Conservation (phyloP, 2,113 vertebrate genomes). For the Actinemys pallida region DNA sequence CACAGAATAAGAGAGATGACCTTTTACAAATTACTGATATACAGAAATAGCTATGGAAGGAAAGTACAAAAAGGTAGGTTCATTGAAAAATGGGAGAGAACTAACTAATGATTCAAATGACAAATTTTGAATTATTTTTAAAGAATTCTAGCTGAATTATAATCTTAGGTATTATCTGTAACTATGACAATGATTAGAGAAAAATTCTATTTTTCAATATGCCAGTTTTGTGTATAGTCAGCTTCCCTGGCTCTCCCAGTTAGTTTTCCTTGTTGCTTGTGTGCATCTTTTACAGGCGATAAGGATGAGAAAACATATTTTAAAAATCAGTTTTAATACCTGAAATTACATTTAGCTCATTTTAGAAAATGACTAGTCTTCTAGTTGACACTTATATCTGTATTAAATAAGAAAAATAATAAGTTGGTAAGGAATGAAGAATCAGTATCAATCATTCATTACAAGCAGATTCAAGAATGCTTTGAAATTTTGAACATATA, state of each 20-base stretch:
- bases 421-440: not conserved
- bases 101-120: not conserved
- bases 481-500: not conserved
- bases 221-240: rapidly evolving
- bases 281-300: not conserved
- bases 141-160: not conserved
- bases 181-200: not conserved
- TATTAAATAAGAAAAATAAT: not conserved
- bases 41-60: not conserved
- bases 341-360: not conserved
- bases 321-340: not conserved
- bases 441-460: not conserved
- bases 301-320: not conserved
- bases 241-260: not conserved
- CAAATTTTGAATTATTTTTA: not conserved
- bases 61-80: not conserved
- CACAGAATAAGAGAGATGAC: not conserved
- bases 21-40: not conserved
- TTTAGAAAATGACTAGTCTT: not conserved
- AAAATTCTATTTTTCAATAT: not conserved
- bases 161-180: not conserved
- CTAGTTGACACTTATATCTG: not conserved
- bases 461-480: not conserved
- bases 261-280: not conserved
- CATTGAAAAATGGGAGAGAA: rapidly evolving